Base-by-base conservation (phyloP, 2,888 invertebrate species). In the Harpagoxenus sublaevis region DNA sequence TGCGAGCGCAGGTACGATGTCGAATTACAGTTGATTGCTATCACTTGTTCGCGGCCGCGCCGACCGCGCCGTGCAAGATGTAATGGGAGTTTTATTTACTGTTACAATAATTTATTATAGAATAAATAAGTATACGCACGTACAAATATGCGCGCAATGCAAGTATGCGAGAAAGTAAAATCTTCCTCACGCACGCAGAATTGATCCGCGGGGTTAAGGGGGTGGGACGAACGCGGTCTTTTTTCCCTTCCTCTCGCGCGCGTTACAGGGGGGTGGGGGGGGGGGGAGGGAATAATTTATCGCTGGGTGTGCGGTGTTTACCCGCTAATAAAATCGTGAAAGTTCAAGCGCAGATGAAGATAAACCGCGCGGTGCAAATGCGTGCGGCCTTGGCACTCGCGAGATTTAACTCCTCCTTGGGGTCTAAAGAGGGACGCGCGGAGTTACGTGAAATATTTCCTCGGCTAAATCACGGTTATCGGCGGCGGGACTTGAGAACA, bases 11-110 rank as follows among this genome's bases (percentile, higher is more conserved):
- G 62, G 77, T 39, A 62, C 84, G 84, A 87, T 83, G 89, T 88
- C 89, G 87, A 89, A 89, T 89, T 86, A 89, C 83, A 77, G 83
- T 75, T 78, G 89, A 89, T 88, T 82, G 82, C 86, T 81, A 89
- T 89, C 89, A 70, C 83, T 68, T 74, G 85, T 70, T 84, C 81
- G 66, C 66, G 71, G 73, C 78, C 35, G 51, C 73, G 62, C 28
- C n/a, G 65, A 68, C 85, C 35, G 84, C 71, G 79, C 62, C 79
- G 70, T n/a, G 28, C n/a, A 18, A 6, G 68, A 31, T 75, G 87
- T 89, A 89, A 89, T 84, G 78, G 87, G 89, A 42, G 70, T 86
- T 89, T 89, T 87, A 89, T 89, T 89, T 89, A 89, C 89, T 60
- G 86, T 83, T 35, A 57, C 86, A 77, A 84, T 85, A 85, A 89